phyloP scores from a whole-genome alignment of 2,113 vertebrate genomes.

The Phainopepla nitens region DNA sequence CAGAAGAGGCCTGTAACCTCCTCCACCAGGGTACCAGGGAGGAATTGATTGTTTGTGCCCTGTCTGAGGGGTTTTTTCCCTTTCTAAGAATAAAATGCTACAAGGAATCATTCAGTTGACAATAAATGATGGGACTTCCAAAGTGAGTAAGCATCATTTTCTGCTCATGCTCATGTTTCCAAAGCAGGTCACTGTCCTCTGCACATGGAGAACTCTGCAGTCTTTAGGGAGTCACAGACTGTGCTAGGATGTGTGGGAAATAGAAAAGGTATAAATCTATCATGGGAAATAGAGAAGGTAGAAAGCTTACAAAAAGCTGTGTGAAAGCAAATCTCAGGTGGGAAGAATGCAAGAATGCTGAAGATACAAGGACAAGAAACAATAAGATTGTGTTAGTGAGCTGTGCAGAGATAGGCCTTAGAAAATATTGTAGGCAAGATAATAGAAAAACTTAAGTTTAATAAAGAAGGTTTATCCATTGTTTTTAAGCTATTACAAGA shows the following conservation, averaged over 20 bases:
- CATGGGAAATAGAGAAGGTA: too few species aligned
- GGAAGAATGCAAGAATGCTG: too few species aligned
- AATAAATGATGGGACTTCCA: neutral
- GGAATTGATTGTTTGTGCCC: neutral
- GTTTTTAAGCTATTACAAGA: too few species aligned
- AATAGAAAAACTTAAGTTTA: too few species aligned
- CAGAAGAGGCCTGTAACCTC: neutral
- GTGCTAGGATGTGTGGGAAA: neutral
- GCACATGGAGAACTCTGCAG: neutral
- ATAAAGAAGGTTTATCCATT: too few species aligned
- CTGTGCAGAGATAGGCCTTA: too few species aligned
- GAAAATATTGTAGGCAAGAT: too few species aligned
- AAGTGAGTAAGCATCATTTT: neutral
- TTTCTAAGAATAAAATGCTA: neutral
- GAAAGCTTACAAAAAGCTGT: too few species aligned
- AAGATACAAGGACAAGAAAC: too few species aligned
- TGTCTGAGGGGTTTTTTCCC: neutral
- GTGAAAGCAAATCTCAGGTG: too few species aligned
- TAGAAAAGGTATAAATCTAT: too few species aligned
- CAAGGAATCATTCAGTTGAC: neutral
- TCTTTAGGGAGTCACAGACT: neutral
- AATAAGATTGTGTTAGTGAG: too few species aligned
- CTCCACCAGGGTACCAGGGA: neutral
- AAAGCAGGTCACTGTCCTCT: neutral
- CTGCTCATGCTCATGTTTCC: neutral